Conservation (phyloP, 2,113 vertebrate species). For the Cavia porcellus region DNA sequence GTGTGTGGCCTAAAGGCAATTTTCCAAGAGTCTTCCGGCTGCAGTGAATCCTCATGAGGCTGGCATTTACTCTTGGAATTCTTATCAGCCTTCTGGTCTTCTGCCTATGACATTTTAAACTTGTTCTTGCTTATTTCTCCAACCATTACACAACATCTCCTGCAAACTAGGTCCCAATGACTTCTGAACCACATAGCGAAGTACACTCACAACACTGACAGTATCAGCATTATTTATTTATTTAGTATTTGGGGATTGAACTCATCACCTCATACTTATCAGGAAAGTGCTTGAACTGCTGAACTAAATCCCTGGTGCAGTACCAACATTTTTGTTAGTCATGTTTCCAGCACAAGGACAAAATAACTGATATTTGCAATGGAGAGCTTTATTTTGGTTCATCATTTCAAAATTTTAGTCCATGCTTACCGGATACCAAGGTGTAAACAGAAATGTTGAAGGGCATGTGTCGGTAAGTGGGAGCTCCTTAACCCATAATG, state of each 20-base stretch:
- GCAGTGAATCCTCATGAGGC: not conserved
- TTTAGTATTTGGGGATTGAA: no score
- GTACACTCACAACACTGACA: not conserved
- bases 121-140: not conserved
- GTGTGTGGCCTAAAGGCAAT: not conserved
- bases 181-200: not conserved
- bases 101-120: not conserved
- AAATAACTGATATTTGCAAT: not conserved
- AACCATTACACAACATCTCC: not conserved
- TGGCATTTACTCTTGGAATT: not conserved
- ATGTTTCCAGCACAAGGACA: not conserved
- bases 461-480: rapidly evolving
- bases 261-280: no score
- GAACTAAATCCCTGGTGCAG: not conserved
- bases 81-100: not conserved
- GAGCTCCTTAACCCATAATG: not conserved
- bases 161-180: not conserved
- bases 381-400: not conserved
- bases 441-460: not conserved
- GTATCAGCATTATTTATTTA: not conserved
- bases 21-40: not conserved
- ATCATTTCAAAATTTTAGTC: not conserved
- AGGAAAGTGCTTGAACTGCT: no score
- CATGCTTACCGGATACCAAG: not conserved
- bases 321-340: not conserved